Percentiles rank a stretch among this genome's conserved stretches.
Evolutionary conservation across 1,140 invertebrate genomes (phyloP).

Genomic region (Cepaea nemoralis): DNA sequence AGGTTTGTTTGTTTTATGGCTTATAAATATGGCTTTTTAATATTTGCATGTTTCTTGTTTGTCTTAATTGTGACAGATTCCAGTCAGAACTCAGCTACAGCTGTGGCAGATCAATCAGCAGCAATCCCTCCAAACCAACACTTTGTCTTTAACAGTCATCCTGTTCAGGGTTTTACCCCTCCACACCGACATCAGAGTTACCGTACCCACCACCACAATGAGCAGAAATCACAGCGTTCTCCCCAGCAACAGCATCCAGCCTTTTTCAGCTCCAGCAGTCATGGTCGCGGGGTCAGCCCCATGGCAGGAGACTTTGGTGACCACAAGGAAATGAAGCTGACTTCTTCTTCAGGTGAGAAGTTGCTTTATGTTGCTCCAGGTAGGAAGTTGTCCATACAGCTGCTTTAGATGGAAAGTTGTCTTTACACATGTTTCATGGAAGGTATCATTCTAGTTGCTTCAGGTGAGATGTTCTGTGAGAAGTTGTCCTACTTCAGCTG

Average conservation of each 20-base stretch:
- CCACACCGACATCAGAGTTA: not conserved
- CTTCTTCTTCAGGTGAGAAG: not conserved
- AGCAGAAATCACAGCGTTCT: not conserved
- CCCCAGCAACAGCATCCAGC: not conserved
- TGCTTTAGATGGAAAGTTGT: no score
- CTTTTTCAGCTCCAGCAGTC: not conserved
- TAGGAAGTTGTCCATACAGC: no score
- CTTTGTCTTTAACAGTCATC: constrained; percentile 1
- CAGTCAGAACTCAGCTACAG: constrained; percentile 1
- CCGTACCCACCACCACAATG: not conserved
- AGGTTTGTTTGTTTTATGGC: no score
- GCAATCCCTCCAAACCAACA: not conserved
- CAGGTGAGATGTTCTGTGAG: no score
- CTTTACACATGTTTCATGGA: no score
- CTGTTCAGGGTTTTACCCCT: not conserved
- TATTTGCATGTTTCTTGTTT: not conserved
- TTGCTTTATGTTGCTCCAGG: no score
- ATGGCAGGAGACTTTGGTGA: constrained; percentile 24
- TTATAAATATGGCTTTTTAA: no score
- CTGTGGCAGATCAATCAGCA: not conserved
- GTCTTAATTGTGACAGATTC: constrained; percentile 5
- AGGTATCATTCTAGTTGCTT: no score
- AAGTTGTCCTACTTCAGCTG: no score
- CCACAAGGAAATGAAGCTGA: not conserved
- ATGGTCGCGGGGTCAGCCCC: not conserved